Evolutionary conservation across 2,888 invertebrate species (phyloP).

Genomic region (Strigamia transsilvanica): DNA sequence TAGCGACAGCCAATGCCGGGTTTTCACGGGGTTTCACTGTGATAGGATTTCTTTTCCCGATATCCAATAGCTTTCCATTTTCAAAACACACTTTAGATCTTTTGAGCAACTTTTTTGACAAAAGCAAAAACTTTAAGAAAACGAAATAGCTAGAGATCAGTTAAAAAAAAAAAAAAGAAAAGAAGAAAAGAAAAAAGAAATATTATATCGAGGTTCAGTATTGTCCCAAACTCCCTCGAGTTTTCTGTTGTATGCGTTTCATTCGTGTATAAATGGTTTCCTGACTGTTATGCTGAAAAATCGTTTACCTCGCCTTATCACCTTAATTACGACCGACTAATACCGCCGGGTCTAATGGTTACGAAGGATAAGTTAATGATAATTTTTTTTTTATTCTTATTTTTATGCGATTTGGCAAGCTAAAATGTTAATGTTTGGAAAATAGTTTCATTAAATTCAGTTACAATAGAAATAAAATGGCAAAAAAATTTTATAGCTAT

Average conservation of each 20-base stretch:
- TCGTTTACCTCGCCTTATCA: constrained; percentile 49
- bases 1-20: constrained; percentile 30
- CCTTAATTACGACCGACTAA: constrained; percentile 38
- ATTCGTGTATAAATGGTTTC: constrained; percentile 37
- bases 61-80: constrained; percentile 47
- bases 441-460: background rate
- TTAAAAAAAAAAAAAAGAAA: background rate
- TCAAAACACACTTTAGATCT: constrained; percentile 47
- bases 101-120: constrained; percentile 45
- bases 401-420: background rate
- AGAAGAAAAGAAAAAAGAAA: too few species aligned
- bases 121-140: constrained; percentile 48
- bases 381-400: constrained; percentile 23
- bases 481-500: constrained; percentile 4
- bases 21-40: constrained; percentile 40
- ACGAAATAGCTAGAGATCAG: constrained; percentile 33
- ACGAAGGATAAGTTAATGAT: constrained; percentile 47
- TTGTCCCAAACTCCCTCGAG: constrained; percentile 17
- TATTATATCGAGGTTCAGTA: constrained; percentile 17
- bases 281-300: constrained; percentile 28
- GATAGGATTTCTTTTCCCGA: constrained; percentile 41
- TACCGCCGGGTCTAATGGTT: constrained; percentile 38
- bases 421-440: constrained; percentile 5
- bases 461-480: background rate
- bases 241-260: constrained; percentile 27